Conservation (phyloP, 1,140 invertebrate genomes). For the Bombus confusus region DNA sequence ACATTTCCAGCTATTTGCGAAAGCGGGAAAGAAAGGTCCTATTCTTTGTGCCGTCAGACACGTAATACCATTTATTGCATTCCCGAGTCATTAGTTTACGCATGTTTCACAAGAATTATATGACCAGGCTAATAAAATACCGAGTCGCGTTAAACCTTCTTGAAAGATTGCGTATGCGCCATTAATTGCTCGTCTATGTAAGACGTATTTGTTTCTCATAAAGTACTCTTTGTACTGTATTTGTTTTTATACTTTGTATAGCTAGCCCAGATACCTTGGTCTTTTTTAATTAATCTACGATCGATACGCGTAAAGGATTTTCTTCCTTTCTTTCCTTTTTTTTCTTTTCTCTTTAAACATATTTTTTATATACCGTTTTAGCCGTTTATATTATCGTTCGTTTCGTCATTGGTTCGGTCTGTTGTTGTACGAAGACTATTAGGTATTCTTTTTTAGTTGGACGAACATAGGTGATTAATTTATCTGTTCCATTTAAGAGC, state of each 20-base stretch:
- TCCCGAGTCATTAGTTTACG: constrained; percentile 10
- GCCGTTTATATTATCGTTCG: too few species aligned
- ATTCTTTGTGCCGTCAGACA: background rate
- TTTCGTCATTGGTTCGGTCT: too few species aligned
- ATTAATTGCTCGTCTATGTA: background rate
- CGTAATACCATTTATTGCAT: background rate
- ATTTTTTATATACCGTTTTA: too few species aligned
- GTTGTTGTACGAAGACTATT: too few species aligned
- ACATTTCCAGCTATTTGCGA: background rate
- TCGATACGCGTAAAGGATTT: too few species aligned
- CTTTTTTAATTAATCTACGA: background rate
- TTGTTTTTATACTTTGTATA: background rate
- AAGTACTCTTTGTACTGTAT: constrained; percentile 3
- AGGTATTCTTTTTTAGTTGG: background rate
- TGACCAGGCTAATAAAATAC: constrained; percentile 4
- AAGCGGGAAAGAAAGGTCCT: background rate
- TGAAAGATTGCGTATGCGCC: background rate
- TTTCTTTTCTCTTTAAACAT: too few species aligned
- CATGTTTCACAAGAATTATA: constrained; percentile 17
- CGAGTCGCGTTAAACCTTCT: background rate
- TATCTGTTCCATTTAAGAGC: background rate
- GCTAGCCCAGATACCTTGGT: too few species aligned
- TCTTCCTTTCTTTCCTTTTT: too few species aligned
- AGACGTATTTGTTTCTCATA: constrained; percentile 1
- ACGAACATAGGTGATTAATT: background rate